Evolutionary conservation across 1,140 invertebrate genomes (phyloP).

Genomic region (Venturia canescens): DNA sequence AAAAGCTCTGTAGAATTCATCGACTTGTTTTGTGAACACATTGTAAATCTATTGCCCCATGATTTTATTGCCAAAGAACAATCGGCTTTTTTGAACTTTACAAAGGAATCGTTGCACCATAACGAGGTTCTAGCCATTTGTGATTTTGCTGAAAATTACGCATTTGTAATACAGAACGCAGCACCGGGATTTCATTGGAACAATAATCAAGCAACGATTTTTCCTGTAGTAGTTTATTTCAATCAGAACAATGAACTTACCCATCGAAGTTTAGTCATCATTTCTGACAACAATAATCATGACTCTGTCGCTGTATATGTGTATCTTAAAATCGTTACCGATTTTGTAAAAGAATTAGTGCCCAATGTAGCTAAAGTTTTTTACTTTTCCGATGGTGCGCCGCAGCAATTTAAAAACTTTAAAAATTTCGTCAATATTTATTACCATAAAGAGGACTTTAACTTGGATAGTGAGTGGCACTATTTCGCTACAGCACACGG

Average conservation of each 20-base stretch:
- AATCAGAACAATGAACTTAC: background rate
- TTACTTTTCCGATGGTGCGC: background rate
- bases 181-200: background rate
- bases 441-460: too few relatives aligned
- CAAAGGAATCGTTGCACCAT: background rate
- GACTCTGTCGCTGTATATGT: background rate
- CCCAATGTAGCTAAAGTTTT: background rate
- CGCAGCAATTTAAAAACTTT: background rate
- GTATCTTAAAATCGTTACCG: background rate
- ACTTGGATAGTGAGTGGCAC: too few relatives aligned
- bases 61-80: conserved; percentile 2
- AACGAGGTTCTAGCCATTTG: background rate
- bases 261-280: background rate
- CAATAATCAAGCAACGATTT: background rate
- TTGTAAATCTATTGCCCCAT: background rate
- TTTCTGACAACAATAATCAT: background rate
- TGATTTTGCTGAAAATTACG: conserved; percentile 6
- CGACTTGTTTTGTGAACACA: background rate
- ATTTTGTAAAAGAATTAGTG: background rate
- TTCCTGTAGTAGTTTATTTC: background rate
- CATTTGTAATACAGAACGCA: background rate
- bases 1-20: background rate
- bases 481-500: too few relatives aligned
- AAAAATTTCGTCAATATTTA: background rate
- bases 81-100: background rate